Base-by-base conservation (phyloP, 2,797 vertebrate genomes). In the Enteromius radiatus region DNA sequence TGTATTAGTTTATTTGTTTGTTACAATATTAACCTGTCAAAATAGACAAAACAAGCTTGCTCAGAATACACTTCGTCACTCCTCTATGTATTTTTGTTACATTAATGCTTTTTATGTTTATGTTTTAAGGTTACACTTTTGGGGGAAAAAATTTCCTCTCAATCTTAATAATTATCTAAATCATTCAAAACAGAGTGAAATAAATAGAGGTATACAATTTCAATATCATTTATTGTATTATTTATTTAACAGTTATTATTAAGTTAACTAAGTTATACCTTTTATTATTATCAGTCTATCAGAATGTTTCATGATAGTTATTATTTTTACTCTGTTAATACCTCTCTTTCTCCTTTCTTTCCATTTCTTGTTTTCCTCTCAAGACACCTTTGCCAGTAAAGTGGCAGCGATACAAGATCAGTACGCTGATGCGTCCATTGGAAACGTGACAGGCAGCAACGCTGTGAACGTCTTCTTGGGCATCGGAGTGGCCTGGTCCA, bases 401-500 rank as follows among this genome's bases (percentile, higher is more conserved):
- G 98, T 99, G 43, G 98, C 98, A 2, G 98, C 98, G 0, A 99
- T 95, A 3, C 98, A 99, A 92, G 98, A 99, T 91, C 98, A 99
- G 92, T 99, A 99, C 0, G 98, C 98, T 0, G 98, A 99, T 0
- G 98, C 98, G 0, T 99, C 98, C 91, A 99, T 99, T 0, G 98
- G 98, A 63, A 99, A 99, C 0, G 98, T 99, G 94, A 99, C 98
- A 0, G 98, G 98, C 86, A 99, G 97, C 93, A 99, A 99, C 0
- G 98, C 98, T 0, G 98, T 99, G 89, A 99, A 99, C 43, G 98
- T 99, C 89, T 99, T 99, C 94, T 95, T 99, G 92, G 98, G 98
- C 84, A 99, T 99, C 0, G 98, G 98, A 38, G 96, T 99, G 88
- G 98, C 98, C 68, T 99, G 98, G 98, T 99, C 98, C 89, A 99